These are phyloP conservation scores for Athetis lepigone DNA, from an alignment of 2,888 invertebrate genomes.

Conservation along the genomic window DNA sequence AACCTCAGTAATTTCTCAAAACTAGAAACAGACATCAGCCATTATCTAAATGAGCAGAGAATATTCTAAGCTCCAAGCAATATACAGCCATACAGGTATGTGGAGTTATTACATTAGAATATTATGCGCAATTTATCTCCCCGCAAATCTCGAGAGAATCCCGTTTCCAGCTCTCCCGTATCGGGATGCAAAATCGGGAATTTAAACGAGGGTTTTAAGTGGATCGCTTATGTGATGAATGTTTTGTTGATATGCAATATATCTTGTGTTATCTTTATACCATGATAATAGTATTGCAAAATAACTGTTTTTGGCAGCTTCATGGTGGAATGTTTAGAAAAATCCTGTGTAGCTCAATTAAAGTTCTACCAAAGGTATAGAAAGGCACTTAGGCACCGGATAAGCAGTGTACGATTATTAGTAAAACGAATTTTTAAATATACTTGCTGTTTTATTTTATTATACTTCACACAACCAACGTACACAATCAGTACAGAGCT, in stretches of 20 bases:
- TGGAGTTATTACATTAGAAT: conserved; percentile 46
- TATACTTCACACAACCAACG: too few relatives aligned
- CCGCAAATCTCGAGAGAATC: conserved; percentile 34
- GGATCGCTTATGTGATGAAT: conserved; percentile 9
- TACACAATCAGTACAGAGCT: too few relatives aligned
- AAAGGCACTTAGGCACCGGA: too few relatives aligned
- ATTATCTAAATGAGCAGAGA: conserved; percentile 22
- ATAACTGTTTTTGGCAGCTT: too few relatives aligned
- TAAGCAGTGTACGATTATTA: too few relatives aligned
- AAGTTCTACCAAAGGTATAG: too few relatives aligned
- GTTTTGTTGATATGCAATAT: conserved; percentile 2
- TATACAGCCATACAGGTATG: conserved; percentile 31
- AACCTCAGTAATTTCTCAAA: conserved; percentile 12
- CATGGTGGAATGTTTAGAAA: too few relatives aligned
- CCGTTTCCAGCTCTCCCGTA: conserved; percentile 22
- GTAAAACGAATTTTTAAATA: too few relatives aligned
- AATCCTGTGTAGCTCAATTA: too few relatives aligned
- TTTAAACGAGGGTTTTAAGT: conserved; percentile 35
- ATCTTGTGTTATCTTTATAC: neutral
- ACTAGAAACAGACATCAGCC: conserved; percentile 7
- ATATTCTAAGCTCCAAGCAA: conserved; percentile 11
- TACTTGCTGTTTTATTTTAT: too few relatives aligned
- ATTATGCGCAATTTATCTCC: conserved; percentile 49
- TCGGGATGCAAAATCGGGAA: conserved; percentile 32
- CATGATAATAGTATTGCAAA: neutral